Base-by-base conservation (phyloP, 2,797 vertebrate genomes). In the Microctenopoma lineatum region DNA sequence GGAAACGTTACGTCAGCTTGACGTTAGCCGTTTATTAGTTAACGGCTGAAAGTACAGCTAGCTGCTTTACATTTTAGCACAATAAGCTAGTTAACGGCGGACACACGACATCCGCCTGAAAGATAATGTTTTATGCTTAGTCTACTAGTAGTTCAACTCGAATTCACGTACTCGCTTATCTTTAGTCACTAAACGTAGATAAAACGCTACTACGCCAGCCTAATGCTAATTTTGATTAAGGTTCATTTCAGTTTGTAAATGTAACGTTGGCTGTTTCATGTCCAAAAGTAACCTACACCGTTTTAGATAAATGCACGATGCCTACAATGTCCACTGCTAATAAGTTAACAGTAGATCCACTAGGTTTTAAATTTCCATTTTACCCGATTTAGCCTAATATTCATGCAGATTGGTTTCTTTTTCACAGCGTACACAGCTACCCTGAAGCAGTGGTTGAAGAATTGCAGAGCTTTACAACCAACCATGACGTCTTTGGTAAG, bases 401-500 rank as follows among this genome's bases (percentile, higher is more conserved):
- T 55, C 39, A 61, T 1, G 0, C 3, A 56, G 0, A 3, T 54
- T 8, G 41, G 38, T 7, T 50, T 34, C 29, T 54, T 34, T 45
- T 11, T 4, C 0, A 14, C 3, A 59, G 50, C 15, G 3, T 9
- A 13, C 15, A 8, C 13, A 48, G 27, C 4, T 2, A 7, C 0
- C 8, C 39, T 26, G 50, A 75, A 47, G 10, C 29, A 51, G 0
- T 29, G 25, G 26, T 66, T 72, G 5, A 38, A 15, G 8, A 16
- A 50, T 54, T 13, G 47, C 1, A 25, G 7, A 50, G 12, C 18
- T 2, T 45, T 4, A 57, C n/a, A 6, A 42, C 9, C 66, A 65
- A 46, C 52, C 65, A 93, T 93, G 92, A 81, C 92, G 2, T 92
- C 92, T 11, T 78, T 92, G 83, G 92, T 92, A 77, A 79, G 83